These are phyloP conservation scores for Diabrotica undecimpunctata DNA, from an alignment of 1,140 invertebrate species.

Conservation along the genomic window DNA sequence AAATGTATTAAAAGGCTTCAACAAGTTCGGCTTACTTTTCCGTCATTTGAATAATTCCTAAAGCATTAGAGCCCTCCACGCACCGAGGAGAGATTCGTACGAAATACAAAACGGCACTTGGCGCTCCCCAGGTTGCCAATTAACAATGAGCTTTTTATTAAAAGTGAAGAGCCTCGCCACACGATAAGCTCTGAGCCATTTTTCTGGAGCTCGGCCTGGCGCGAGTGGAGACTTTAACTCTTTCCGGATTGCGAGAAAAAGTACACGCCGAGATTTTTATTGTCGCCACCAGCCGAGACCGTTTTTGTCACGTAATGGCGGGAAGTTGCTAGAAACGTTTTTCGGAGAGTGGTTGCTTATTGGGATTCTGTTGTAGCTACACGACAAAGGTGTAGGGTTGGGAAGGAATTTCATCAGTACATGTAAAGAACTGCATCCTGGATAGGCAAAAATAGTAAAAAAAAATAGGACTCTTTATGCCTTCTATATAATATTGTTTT, in stretches of 20 bases:
- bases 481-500: too few species aligned
- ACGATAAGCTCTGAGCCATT: constrained; percentile 9
- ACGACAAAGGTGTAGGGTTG: too few species aligned
- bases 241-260: neutral
- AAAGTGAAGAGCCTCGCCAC: constrained; percentile 13
- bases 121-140: constrained; percentile 22
- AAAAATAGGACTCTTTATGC: too few species aligned
- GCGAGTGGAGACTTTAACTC: neutral
- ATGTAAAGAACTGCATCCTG: too few species aligned
- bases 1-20: neutral
- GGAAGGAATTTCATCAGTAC: too few species aligned
- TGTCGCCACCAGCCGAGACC: neutral
- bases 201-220: constrained; percentile 1
- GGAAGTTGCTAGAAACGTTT: too few species aligned
- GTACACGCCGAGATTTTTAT: neutral
- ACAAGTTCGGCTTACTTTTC: constrained; percentile 10
- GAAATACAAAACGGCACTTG: constrained; percentile 13
- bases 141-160: constrained; percentile 26
- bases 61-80: constrained; percentile 21
- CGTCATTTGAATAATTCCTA: constrained; percentile 19
- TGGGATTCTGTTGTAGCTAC: too few species aligned
- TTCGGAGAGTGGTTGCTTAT: too few species aligned
- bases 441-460: too few species aligned
- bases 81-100: constrained; percentile 4
- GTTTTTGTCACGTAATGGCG: neutral